A percentile compares a stretch with the other conserved stretches of the same genome.
phyloP scores from a whole-genome alignment of 2,797 vertebrate genomes.

The Vireo griseus region DNA sequence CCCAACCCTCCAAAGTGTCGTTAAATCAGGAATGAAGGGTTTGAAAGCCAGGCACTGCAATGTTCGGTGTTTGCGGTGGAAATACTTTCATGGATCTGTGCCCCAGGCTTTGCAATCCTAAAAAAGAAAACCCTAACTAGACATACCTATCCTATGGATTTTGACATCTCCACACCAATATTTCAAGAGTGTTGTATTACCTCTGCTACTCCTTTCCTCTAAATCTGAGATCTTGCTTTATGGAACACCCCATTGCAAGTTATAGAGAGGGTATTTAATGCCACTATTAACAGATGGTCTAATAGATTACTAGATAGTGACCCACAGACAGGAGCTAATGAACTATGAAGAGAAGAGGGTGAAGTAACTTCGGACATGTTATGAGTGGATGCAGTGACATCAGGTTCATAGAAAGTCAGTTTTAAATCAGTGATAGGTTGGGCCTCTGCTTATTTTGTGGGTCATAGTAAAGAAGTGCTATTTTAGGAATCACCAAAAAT shows the following conservation, averaged over 20 bases:
- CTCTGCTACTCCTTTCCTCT: neutral
- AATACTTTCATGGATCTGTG: neutral
- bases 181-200: neutral
- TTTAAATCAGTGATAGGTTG: neutral
- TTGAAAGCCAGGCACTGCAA: slow-evolving; percentile 12
- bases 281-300: neutral
- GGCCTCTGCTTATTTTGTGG: neutral
- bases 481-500: neutral
- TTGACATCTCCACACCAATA: neutral
- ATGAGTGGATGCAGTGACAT: neutral
- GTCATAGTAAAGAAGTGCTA: neutral
- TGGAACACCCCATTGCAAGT: neutral
- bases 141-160: neutral
- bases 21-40: slow-evolving; percentile 24
- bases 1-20: slow-evolving; percentile 20
- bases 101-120: neutral
- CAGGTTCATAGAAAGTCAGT: neutral
- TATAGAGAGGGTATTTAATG: neutral
- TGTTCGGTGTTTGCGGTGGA: neutral
- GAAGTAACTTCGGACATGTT: neutral
- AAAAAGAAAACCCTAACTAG: neutral
- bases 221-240: neutral
- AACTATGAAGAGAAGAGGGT: neutral
- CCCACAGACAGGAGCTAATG: neutral
- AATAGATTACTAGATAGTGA: neutral